Base-by-base conservation (phyloP, 2,888 invertebrate species). In the Xanthorhoe designata region DNA sequence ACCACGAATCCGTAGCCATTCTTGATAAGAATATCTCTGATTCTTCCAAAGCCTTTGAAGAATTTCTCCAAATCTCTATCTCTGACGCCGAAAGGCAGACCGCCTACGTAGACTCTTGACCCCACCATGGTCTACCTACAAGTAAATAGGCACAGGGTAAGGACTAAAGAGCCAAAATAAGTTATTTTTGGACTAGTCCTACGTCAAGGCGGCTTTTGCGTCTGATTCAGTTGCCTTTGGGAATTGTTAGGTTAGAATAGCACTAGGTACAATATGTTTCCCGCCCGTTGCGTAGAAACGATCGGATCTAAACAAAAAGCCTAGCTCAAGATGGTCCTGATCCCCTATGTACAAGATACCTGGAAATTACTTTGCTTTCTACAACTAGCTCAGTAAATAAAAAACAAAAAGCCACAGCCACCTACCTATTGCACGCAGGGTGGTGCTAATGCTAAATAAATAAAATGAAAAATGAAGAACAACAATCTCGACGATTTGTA, bases 1-100 rank as follows among this genome's bases (percentile, higher is more conserved):
- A 98, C 98, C 92, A 99, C 98, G 96, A 99, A 99, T 72, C 98
- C 98, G 94, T 98, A 99, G 84, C 98, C 99, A 94, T 98, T 98
- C 94, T 99, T 99, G 94, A 99, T 96, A 75, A 98, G 96, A 81
- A 99, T 97, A 87, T 99, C 98, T 89, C 97, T 95, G 86, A 97
- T 97, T 89, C 97, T 95, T 76, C 99, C 99, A 94, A 98, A 99
- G 76, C 98, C 98, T 94, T 97, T 97, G 94, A 99, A 99, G 94
- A 99, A 99, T 85, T 97, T 97, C 91, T 99, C 99, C 81, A 99
- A 94, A 92, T 99, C 99, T 79, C 98, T 95, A 92, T 99, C 98
- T 79, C 98, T 95, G 68, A 97, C 97, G 75, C 97, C 96, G 90
- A 97, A 97, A 53, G 97, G 97, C 81, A 97, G 92, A 78, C 97